phyloP scores from a whole-genome alignment of 2,797 vertebrate species.

The Coranthus polyacanthus region DNA sequence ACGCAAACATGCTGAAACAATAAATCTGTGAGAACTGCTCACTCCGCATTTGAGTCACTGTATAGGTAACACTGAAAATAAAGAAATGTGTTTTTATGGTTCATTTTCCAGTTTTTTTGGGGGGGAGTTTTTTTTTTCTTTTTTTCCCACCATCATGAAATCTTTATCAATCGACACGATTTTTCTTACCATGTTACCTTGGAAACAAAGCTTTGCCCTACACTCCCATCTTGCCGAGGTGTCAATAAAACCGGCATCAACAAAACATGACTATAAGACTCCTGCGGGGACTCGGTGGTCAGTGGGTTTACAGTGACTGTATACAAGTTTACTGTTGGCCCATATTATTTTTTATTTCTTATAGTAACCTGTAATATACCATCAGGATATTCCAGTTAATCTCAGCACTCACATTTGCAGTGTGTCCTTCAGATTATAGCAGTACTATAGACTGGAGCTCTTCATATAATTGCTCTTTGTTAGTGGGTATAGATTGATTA shows the following conservation, averaged over 20 bases:
- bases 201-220: conserved; percentile 45
- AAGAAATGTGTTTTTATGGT: conserved; percentile 1
- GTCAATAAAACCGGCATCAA: conserved; percentile 42
- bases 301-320: conserved; percentile 18
- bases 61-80: conserved; percentile 10
- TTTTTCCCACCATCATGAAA: conserved; percentile 4
- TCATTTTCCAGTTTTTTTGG: conserved; percentile 1
- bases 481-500: not conserved
- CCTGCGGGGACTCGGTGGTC: conserved; percentile 7
- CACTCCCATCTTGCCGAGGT: conserved; percentile 28
- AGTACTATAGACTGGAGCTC: no score
- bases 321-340: conserved; percentile 5
- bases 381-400: not conserved
- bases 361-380: not conserved
- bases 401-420: not conserved
- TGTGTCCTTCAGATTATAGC: conserved; percentile 4
- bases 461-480: no score
- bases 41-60: not conserved
- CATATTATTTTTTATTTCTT: conserved; percentile 19
- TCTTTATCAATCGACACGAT: conserved; percentile 12
- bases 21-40: conserved; percentile 14
- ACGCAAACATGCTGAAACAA: conserved; percentile 3
- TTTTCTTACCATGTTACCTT: conserved; percentile 28
- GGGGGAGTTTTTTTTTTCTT: no score
- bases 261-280: conserved; percentile 27